Evolutionary conservation across 2,797 vertebrate species (phyloP).

Genomic region (Lates japonicus): DNA sequence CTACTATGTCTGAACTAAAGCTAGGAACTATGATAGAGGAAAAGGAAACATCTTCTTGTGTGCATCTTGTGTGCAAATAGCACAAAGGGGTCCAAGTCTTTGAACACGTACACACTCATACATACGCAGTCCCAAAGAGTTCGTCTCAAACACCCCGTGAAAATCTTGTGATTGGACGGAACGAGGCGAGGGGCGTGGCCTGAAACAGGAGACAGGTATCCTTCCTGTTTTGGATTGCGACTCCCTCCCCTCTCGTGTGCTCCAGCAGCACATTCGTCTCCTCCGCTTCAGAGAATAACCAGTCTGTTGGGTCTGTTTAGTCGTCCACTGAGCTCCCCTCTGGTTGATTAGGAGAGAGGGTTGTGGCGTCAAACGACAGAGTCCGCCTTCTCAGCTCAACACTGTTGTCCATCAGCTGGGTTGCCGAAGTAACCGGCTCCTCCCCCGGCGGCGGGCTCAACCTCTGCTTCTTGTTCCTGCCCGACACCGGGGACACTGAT

Average conservation of each 20-base stretch:
- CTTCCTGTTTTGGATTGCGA: slow-evolving; percentile 36
- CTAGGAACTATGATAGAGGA: slow-evolving; percentile 66
- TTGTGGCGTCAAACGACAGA: slow-evolving; percentile 90
- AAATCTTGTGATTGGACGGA: slow-evolving; percentile 55
- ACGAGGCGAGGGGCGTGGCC: slow-evolving; percentile 31
- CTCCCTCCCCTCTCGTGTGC: slow-evolving; percentile 62
- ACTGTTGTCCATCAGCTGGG: slow-evolving; percentile 85
- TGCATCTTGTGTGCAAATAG: slow-evolving; percentile 71
- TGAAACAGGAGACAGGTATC: slow-evolving; percentile 43
- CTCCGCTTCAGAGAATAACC: slow-evolving; percentile 71
- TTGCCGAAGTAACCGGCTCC: slow-evolving; percentile 73
- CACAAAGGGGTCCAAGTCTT: slow-evolving; percentile 52
- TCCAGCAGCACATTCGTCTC: slow-evolving; percentile 74
- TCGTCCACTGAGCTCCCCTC: slow-evolving; percentile 83
- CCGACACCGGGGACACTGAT: slow-evolving; percentile 84
- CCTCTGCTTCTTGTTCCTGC: slow-evolving; percentile 91
- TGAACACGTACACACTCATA: slow-evolving; percentile 52
- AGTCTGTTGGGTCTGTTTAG: slow-evolving; percentile 33
- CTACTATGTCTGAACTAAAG: slow-evolving; percentile 74
- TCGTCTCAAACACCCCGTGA: slow-evolving; percentile 56
- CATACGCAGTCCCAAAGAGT: slow-evolving; percentile 54
- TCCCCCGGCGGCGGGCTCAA: slow-evolving; percentile 91
- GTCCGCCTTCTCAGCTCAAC: slow-evolving; percentile 90
- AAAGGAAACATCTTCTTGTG: slow-evolving; percentile 64
- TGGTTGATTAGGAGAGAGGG: slow-evolving; percentile 85